These are phyloP conservation scores for Chelonoidis abingdonii DNA, from an alignment of 2,113 vertebrate species.

Conservation along the genomic window DNA sequence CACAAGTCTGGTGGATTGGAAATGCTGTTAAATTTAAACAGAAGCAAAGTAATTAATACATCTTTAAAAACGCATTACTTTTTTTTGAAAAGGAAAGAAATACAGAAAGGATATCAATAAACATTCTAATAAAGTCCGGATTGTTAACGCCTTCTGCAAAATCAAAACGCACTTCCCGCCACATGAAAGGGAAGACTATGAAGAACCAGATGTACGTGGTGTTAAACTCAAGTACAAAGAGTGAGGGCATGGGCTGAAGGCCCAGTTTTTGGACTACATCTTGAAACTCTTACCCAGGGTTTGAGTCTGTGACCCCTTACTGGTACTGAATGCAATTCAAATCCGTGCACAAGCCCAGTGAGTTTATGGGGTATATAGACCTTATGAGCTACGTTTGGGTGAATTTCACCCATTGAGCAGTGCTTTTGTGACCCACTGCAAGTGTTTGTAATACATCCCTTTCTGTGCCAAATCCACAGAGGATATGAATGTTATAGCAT, in stretches of 20 bases:
- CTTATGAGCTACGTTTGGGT: background rate
- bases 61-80: background rate
- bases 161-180: background rate
- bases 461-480: background rate
- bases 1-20: background rate
- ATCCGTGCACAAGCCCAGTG: background rate
- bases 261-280: background rate
- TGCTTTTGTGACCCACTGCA: background rate
- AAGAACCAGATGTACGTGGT: background rate
- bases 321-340: background rate
- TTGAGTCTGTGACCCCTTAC: background rate
- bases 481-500: background rate
- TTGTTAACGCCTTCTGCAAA: background rate
- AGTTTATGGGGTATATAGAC: rapidly evolving
- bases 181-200: background rate
- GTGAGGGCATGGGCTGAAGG: background rate
- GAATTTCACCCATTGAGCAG: background rate
- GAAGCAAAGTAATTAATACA: background rate
- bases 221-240: background rate
- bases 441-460: background rate
- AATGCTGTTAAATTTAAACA: background rate
- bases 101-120: background rate
- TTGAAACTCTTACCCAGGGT: background rate
- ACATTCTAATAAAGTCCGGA: background rate
- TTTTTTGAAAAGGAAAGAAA: background rate